Evolutionary conservation across 2,797 vertebrate genomes (phyloP), one percentile per base, ranked within the genome.

Genomic region (Chelon labrosus): DNA sequence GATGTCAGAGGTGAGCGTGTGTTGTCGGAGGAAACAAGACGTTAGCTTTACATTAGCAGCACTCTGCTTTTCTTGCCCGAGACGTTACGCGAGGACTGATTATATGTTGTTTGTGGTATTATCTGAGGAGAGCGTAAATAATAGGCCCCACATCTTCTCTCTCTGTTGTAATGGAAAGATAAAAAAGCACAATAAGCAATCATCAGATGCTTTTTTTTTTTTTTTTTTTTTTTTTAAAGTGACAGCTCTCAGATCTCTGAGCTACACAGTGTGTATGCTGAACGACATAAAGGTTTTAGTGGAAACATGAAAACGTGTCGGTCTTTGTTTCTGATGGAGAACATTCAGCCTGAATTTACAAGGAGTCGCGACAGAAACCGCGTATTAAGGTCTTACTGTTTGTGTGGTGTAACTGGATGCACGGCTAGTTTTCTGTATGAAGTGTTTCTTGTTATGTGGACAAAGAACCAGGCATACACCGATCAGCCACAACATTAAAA

Each of bases 51-150:
- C 86, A 89, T 86, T 80, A 86, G 58, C 79, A 22, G 70, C 78
- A 41, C 73, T 79, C 38, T 69, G 59, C 71, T 55, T 49, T n/a
- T 47, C 46, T 63, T 60, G 68, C 80, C 14, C 20, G 65, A 65
- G 56, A 27, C 61, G 65, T 50, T 75, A 57, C 39, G 70, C 37
- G 19, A 64, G 77, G 58, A 46, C 22, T 67, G 72, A 41, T 82
- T 70, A 79, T 72, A 51, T 7, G 37, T 85, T 80, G 86, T 88
- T 86, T 85, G 86, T 83, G 76, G 65, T 75, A 56, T 81, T 75
- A 61, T 81, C 76, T 76, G n/a, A 47, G 54, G 59, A 22, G 19
- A 5, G 31, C 55, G 54, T 80, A 63, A 85, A 85, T 75, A 82
- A 85, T 60, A 82, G 75, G 75, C 79, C 73, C 59, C 31, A 57